A percentile compares a stretch with the other conserved stretches of the same genome.
phyloP scores from a whole-genome alignment of 2,113 vertebrate species.

The Brevimyrus niger region DNA sequence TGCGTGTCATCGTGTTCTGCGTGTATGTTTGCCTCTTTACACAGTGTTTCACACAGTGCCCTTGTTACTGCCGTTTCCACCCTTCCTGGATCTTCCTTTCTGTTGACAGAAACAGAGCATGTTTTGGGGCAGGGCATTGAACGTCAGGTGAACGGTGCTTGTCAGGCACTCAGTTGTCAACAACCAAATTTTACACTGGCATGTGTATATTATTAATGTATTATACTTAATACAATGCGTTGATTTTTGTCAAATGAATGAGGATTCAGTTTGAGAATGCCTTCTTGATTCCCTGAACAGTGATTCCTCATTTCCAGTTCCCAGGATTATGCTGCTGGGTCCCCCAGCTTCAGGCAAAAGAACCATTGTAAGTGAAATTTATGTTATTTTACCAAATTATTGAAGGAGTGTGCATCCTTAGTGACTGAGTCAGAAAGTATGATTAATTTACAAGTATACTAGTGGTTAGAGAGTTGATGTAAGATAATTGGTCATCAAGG shows the following conservation, averaged over 20 bases:
- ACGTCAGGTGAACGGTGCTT: background rate
- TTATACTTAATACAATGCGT: background rate
- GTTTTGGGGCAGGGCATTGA: background rate
- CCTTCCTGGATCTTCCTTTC: background rate
- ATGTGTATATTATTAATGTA: background rate
- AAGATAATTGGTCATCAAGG: slow-evolving; percentile 21
- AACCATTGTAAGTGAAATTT: slow-evolving; percentile 69
- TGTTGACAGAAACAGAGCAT: background rate
- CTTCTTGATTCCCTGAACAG: background rate
- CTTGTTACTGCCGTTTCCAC: background rate
- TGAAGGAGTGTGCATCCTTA: background rate
- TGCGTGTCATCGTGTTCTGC: background rate
- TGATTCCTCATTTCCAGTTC: slow-evolving; percentile 56
- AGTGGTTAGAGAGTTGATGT: slow-evolving; percentile 18
- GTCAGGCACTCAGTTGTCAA: background rate
- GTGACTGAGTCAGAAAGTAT: background rate
- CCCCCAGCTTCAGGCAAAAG: slow-evolving; percentile 82
- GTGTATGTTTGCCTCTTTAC: background rate
- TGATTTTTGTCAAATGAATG: background rate
- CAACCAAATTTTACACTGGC: background rate
- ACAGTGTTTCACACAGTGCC: background rate
- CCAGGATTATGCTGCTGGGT: slow-evolving; percentile 73
- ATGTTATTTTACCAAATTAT: slow-evolving; percentile 8
- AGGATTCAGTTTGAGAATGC: background rate
- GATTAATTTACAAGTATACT: slow-evolving; percentile 16